Evolutionary conservation across 2,797 vertebrate genomes (phyloP), one percentile per base, ranked within the genome.

Genomic region (Phataginus tricuspis): DNA sequence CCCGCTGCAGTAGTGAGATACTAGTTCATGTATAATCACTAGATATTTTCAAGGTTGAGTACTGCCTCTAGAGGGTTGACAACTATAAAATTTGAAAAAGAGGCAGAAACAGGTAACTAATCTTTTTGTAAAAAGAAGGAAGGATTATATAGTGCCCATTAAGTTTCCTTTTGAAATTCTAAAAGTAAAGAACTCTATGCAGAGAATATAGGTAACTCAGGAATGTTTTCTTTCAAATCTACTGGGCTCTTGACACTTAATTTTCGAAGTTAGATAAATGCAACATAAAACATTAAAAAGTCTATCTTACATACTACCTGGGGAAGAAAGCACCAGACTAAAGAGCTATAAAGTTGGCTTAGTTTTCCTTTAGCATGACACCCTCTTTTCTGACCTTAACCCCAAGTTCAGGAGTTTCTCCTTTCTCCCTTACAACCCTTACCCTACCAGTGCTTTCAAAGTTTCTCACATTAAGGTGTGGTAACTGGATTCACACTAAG

Each of bases 141-240:
- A 83, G 45, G 80, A 69, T 86, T 91, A 77, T n/a, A 13, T 89
- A 82, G n/a, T 21, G 72, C 16, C 49, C 39, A 49, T n/a, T 91
- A 45, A 45, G 23, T 85, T 83, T 71, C 39, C 42, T 75, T 93
- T 95, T 25, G 59, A 77, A 96, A 92, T 86, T 87, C 61, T 87
- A 61, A 94, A 94, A 83, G 75, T 53, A 90, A 91, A 79, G 25
- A 83, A 84, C 19, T 2, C 4, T 92, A 87, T n/a, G 18, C 4
- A 11, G 29, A 80, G 39, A 92, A 71, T 77, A 77, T 34, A 79
- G 7, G 45, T 55, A 87, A 45, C 45, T 45, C 45, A 45, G 63
- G 10, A 96, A 71, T 77, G 19, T 83, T 96, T 86, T 91, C 27
- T 82, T 89, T 75, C 42, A 82, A 68, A 94, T 90, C 4, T 71